Percentiles rank a stretch among this genome's conserved stretches.
Conservation (phyloP, 1,140 invertebrate species). For the Brachionus paranguensis region DNA sequence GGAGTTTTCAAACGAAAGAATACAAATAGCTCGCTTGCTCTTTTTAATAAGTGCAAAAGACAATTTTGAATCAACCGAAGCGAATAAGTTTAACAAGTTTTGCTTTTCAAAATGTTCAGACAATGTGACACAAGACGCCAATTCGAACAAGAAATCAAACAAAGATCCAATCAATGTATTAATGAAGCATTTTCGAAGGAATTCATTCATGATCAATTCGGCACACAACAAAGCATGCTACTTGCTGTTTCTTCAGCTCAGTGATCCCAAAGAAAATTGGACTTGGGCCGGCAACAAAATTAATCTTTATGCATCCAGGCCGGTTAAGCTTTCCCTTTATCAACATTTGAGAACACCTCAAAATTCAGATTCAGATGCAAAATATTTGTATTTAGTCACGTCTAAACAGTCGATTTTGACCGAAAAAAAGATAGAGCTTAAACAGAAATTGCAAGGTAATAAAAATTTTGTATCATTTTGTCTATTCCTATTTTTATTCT, state of each 20-base stretch:
- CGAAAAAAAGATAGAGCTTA: not conserved
- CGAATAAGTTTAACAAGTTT: not conserved
- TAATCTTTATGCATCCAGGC: not conserved
- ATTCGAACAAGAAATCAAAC: not conserved
- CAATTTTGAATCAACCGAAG: not conserved
- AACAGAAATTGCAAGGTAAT: not conserved
- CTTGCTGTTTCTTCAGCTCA: not conserved
- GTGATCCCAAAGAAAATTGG: not conserved
- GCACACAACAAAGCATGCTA: not conserved
- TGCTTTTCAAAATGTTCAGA: not conserved
- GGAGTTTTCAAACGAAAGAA: constrained; percentile 13
- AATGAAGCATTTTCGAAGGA: not conserved
- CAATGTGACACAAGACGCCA: not conserved
- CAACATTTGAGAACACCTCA: not conserved
- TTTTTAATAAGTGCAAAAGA: constrained; percentile 20
- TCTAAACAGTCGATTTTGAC: not conserved
- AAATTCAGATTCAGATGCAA: not conserved
- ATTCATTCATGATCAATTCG: not conserved
- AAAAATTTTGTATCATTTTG: too few relatives aligned
- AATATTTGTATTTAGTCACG: not conserved
- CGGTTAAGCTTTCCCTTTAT: not conserved
- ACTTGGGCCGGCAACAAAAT: not conserved
- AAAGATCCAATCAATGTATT: not conserved
- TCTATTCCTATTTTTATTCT: too few relatives aligned
- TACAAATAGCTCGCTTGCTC: constrained; percentile 2